Percentiles rank a stretch among this genome's conserved stretches.
phyloP scores from a whole-genome alignment of 2,797 vertebrate genomes.

The Aeoliscus strigatus region DNA sequence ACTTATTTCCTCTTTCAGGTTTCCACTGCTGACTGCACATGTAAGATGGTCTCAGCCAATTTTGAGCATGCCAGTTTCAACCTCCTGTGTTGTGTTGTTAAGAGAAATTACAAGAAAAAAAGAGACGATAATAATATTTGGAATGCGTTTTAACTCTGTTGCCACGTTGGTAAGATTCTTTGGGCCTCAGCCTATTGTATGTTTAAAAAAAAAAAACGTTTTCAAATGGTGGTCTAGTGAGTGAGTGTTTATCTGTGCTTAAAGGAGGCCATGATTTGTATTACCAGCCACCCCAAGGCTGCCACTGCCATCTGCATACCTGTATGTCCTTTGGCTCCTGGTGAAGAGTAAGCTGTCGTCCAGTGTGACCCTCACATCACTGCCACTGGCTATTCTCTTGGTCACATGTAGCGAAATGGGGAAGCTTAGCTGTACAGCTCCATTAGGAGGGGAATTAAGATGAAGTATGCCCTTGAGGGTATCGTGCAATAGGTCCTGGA shows the following conservation, averaged over 20 bases:
- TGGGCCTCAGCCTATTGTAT: conserved; percentile 66
- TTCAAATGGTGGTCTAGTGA: conserved; percentile 75
- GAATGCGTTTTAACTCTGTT: conserved; percentile 79
- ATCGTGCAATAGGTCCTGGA: conserved; percentile 43
- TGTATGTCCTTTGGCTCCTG: conserved; percentile 58
- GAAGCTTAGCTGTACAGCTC: conserved; percentile 50
- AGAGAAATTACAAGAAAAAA: conserved; percentile 29
- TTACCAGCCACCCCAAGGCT: conserved; percentile 67
- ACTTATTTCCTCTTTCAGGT: conserved; percentile 30
- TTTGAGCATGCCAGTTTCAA: conserved; percentile 81
- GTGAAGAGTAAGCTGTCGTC: conserved; percentile 40
- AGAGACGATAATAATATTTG: too few species aligned
- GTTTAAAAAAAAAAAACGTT: conserved; percentile 67
- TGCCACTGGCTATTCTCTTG: conserved; percentile 56
- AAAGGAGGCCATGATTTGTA: conserved; percentile 71
- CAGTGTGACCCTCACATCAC: conserved; percentile 54
- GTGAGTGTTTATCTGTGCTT: conserved; percentile 77
- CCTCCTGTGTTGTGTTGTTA: conserved; percentile 79
- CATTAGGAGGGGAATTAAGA: conserved; percentile 64
- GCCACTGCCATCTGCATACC: conserved; percentile 67
- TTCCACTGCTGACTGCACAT: conserved; percentile 37
- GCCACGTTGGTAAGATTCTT: conserved; percentile 75
- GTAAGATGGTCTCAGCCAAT: conserved; percentile 65
- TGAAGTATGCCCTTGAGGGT: conserved; percentile 56
- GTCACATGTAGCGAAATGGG: conserved; percentile 44